Base-by-base conservation (phyloP, 2,113 vertebrate species). In the Ploceus nigricollis region DNA sequence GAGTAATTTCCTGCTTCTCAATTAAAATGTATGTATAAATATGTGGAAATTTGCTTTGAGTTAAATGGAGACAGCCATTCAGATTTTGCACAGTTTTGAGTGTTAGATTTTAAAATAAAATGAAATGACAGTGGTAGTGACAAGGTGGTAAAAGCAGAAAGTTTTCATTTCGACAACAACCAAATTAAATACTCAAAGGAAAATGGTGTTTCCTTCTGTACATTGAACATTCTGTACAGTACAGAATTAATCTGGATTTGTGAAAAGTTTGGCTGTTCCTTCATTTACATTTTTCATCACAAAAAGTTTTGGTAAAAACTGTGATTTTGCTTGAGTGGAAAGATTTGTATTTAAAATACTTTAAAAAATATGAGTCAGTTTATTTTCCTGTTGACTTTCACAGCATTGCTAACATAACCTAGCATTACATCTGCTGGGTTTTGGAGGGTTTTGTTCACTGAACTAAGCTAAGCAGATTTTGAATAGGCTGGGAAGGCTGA, bases 1-100 rank as follows among this genome's bases (percentile, higher is more conserved):
- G 82, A 71, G 78, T 80, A 71, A 75, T 87, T 94, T 96, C 94
- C 96, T 94, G 75, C 71, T 92, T 81, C 89, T 69, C 89, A 61
- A 45, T 89, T 93, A 90, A 94, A 83, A 86, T 45, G n/a, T 4
- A 2, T 7, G 20, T 63, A 53, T 76, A 72, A 93, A 90, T 66
- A 51, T 9, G 17, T 39, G 88, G 51, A 11, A 69, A 71, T 45
- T 80, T 56, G 25, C 70, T 60, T 60, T 65, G 53, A 77, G 78
- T 90, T 82, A 80, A 76, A 57, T 24, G 53, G 73, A 79, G 82
- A 58, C 66, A 53, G 50, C 63, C 2, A 2, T 42, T 86, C 19
- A 27, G 71, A 30, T 89, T 89, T 66, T 69, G 28, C 35, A 53
- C 64, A 4, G 2, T 70, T 91, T 54, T 2, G 1, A 86, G 61